phyloP scores from a whole-genome alignment of 2,113 vertebrate species.

The Dicentrarchus labrax region DNA sequence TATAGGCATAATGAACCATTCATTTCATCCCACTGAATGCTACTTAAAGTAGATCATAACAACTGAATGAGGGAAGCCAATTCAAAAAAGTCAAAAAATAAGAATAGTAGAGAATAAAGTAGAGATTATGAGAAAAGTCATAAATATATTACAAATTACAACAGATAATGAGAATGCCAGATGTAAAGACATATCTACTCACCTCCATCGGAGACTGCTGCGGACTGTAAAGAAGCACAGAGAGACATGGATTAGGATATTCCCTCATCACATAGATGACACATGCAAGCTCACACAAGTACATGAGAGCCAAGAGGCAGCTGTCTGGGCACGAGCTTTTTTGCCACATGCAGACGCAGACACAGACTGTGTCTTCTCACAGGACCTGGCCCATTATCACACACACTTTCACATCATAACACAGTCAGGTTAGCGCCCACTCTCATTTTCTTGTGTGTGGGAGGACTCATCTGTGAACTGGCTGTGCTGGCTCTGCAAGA shows the following conservation, averaged over 20 bases:
- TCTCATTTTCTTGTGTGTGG: slow-evolving; percentile 64
- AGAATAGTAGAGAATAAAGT: neutral
- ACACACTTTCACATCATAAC: slow-evolving; percentile 58
- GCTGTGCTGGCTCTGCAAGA: slow-evolving; percentile 76
- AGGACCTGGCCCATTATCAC: slow-evolving; percentile 46
- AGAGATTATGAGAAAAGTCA: neutral
- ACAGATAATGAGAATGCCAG: too few relatives aligned
- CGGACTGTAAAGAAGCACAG: slow-evolving; percentile 93
- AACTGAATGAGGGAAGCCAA: neutral
- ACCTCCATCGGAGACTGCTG: slow-evolving; percentile 98
- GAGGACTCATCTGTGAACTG: slow-evolving; percentile 74
- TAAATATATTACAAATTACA: too few relatives aligned
- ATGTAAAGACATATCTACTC: slow-evolving; percentile 79
- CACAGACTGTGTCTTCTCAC: slow-evolving; percentile 36
- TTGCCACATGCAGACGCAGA: slow-evolving; percentile 39
- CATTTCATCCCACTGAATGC: neutral
- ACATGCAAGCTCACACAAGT: slow-evolving; percentile 24
- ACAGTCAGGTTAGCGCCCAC: slow-evolving; percentile 55
- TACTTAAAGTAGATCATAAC: neutral
- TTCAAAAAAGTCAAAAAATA: neutral
- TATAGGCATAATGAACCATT: neutral
- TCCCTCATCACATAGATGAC: slow-evolving; percentile 63
- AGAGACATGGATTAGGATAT: slow-evolving; percentile 90
- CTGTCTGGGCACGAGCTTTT: slow-evolving; percentile 48
- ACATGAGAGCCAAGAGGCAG: slow-evolving; percentile 29